Evolutionary conservation across 64 coral and sea anemone genomes (phyloP), one percentile per base, ranked within the genome.

Genomic region (Exaiptasia diaphana): DNA sequence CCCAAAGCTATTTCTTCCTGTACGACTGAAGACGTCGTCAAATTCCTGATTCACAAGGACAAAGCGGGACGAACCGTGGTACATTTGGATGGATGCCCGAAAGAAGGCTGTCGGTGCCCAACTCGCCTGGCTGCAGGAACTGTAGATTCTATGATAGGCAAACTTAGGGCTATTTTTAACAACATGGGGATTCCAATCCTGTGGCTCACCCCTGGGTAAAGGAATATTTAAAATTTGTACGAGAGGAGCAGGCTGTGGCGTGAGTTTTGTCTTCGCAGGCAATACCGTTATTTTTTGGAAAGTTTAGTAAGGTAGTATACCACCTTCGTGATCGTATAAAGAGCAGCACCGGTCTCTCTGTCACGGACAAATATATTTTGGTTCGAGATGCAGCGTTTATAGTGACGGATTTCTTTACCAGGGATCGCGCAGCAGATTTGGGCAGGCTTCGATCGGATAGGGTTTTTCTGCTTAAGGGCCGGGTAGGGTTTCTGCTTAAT

Each of bases 321-420:
- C 65, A n/a, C 65, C 61, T 80, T 18, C 33, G 77, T 35, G 9
- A 36, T 53, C 48, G 59, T 20, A 53, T 37, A 38, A 15, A 21
- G 42, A 33, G 25, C 30, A 53, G 79, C 17, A 27, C 38, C 2
- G 13, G 10, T n/a, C n/a, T 46, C 6, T 64, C 77, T 21, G 37
- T 2, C 4, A 38, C 54, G 14, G 29, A 64, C 22, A 86, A 86
- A 30, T 76, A 86, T 46, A 76, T 86, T 33, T 63, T 75, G 35
- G 83, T 76, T 4, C 61, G 83, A 24, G 83, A 67, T 42, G 25
- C 82, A 1, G 38, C 39, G 13, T 71, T 83, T 56, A 54, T 83
- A 21, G 68, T 83, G 53, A 35, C 43, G n/a, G 67, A 71, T 56
- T 79, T 85, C 23, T 85, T 85, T 20, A 85, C 82, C 8, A 53